These are phyloP conservation scores for Vanessa atalanta DNA, from an alignment of 1,140 invertebrate genomes.

Conservation along the genomic window DNA sequence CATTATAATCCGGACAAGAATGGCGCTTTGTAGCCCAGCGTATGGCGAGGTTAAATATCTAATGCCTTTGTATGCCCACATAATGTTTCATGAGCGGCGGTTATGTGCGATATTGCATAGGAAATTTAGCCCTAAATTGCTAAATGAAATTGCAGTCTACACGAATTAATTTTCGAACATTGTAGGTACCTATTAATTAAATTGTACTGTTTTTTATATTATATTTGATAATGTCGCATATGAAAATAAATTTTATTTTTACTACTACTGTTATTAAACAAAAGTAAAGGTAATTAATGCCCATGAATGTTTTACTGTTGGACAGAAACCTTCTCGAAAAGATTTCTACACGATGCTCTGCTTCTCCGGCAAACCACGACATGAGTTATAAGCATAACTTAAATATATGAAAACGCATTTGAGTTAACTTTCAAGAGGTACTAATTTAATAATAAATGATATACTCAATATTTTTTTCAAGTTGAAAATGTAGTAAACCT, in stretches of 20 bases:
- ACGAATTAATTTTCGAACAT: conserved; percentile 32
- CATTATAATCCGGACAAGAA: conserved; percentile 65
- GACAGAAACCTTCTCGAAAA: too few species aligned
- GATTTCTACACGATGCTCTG: too few species aligned
- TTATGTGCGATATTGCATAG: conserved; percentile 44
- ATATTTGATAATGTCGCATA: not conserved
- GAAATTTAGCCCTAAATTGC: conserved; percentile 45
- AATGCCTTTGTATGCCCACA: conserved; percentile 50
- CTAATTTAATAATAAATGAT: too few species aligned
- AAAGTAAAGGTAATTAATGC: too few species aligned
- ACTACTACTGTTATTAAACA: too few species aligned
- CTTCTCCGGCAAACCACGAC: too few species aligned
- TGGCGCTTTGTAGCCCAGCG: conserved; percentile 55
- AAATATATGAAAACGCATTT: too few species aligned
- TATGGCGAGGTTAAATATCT: conserved; percentile 54
- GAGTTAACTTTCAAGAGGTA: too few species aligned
- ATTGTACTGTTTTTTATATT: conserved; percentile 13
- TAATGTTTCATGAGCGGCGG: conserved; percentile 46
- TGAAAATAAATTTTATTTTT: too few species aligned
- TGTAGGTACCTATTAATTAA: conserved; percentile 19
- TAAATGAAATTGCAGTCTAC: conserved; percentile 38
- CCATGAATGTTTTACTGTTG: too few species aligned
- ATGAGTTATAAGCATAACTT: too few species aligned
- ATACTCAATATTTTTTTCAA: not conserved
- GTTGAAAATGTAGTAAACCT: too few species aligned